phyloP scores from a whole-genome alignment of 2,797 vertebrate genomes.

The Myotis planiceps region DNA sequence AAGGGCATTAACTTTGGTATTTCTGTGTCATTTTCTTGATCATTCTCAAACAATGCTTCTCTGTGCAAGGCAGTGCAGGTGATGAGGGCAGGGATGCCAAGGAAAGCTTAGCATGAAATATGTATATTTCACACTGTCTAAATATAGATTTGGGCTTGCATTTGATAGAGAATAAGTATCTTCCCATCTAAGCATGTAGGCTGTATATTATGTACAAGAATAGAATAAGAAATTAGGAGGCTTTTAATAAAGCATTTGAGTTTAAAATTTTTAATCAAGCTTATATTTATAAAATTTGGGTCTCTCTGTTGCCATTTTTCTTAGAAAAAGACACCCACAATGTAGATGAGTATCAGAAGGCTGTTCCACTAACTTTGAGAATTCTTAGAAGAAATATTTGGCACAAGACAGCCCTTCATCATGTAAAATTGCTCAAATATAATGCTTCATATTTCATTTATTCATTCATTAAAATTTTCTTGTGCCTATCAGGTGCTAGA shows the following conservation, averaged over 20 bases:
- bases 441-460: background rate
- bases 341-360: background rate
- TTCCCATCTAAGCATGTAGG: background rate
- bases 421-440: background rate
- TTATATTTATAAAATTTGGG: background rate
- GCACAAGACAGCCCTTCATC: background rate
- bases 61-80: background rate
- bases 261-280: background rate
- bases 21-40: constrained; percentile 74
- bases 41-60: constrained; percentile 36
- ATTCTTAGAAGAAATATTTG: background rate
- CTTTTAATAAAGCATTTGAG: background rate
- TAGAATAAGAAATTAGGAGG: background rate
- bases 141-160: background rate
- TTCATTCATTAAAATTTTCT: background rate
- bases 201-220: background rate
- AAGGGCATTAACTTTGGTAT: constrained; percentile 68
- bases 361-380: background rate
- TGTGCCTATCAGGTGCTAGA: background rate
- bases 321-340: background rate
- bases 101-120: background rate
- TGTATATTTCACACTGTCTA: background rate
- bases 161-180: background rate
- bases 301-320: background rate
- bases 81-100: background rate